Conservation (phyloP, 2,888 invertebrate genomes). For the Acanthosepion lycidas region DNA sequence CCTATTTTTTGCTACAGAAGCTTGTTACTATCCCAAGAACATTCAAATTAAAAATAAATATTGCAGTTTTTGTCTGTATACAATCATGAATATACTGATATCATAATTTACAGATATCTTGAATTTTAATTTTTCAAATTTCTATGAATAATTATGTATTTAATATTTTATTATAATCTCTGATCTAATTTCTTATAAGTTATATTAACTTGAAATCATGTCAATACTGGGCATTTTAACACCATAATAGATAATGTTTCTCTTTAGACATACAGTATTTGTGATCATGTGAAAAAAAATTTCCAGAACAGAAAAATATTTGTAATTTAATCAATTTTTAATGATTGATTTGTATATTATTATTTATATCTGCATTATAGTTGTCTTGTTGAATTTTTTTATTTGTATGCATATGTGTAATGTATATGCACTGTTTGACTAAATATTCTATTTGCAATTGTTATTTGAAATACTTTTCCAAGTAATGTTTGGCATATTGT, state of each 20-base stretch:
- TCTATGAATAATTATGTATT: no score
- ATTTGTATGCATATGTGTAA: conserved; percentile 33
- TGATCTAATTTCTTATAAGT: background rate
- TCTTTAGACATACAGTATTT: background rate
- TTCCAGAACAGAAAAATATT: background rate
- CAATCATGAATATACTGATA: no score
- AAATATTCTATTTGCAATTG: background rate
- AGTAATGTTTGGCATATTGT: background rate
- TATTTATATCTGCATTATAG: conserved; percentile 13
- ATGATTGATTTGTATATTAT: background rate
- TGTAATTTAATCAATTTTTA: background rate
- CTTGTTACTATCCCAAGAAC: no score
- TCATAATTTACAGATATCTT: no score
- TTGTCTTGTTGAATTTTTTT: background rate
- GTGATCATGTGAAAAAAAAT: background rate
- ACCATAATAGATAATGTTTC: background rate
- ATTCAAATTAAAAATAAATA: no score
- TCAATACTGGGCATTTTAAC: background rate
- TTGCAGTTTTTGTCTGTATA: no score
- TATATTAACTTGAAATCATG: background rate
- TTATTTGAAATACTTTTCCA: background rate
- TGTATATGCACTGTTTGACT: conserved; percentile 33
- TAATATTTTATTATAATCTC: no score
- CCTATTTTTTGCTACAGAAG: no score
- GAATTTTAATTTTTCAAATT: no score